phyloP scores from a whole-genome alignment of 2,113 vertebrate genomes.

The Cebus imitator region DNA sequence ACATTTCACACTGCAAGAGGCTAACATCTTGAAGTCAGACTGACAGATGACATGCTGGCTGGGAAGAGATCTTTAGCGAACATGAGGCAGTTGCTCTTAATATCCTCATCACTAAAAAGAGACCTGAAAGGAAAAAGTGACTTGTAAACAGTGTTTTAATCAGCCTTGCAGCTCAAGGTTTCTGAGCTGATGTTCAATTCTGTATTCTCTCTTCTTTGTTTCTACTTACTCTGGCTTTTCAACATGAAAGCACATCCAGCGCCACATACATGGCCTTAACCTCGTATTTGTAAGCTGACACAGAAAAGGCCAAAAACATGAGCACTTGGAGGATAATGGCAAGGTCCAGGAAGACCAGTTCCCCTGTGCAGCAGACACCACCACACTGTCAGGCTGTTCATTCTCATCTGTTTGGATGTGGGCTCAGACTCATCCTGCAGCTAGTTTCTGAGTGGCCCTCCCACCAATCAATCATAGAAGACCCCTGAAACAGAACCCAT shows the following conservation, averaged over 20 bases:
- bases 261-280: fast-evolving
- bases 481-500: neutral
- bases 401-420: neutral
- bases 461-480: fast-evolving
- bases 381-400: neutral
- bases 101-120: neutral
- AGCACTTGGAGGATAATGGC: fast-evolving
- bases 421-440: neutral
- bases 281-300: neutral
- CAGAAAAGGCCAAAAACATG: neutral
- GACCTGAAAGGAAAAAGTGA: neutral
- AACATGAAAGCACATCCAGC: neutral
- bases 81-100: neutral
- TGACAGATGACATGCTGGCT: no score
- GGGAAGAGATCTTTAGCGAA: neutral
- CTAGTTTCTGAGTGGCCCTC: neutral
- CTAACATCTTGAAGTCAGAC: neutral
- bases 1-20: no score
- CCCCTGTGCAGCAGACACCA: fast-evolving
- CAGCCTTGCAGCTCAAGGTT: neutral
- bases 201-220: neutral
- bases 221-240: neutral
- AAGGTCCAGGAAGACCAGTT: no score
- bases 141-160: neutral
- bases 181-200: neutral